These are phyloP conservation scores for Ispidina picta DNA, from an alignment of 2,797 vertebrate species.

Conservation along the genomic window DNA sequence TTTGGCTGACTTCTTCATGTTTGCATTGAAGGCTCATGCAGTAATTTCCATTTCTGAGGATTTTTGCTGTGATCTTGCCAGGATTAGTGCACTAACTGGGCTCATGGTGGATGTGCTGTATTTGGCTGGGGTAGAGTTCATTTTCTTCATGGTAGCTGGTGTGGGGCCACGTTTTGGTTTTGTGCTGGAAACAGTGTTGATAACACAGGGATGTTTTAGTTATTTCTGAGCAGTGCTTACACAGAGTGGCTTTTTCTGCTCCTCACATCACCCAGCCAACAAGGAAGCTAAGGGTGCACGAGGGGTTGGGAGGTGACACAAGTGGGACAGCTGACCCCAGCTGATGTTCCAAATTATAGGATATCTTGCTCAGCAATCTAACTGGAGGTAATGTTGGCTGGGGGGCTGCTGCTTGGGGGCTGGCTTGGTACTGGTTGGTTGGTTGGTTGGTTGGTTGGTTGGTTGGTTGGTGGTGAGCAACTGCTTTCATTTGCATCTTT, in stretches of 20 bases:
- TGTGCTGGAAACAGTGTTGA: background rate
- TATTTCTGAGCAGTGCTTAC: background rate
- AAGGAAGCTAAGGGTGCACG: background rate
- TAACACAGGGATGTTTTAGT: background rate
- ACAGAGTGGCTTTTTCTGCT: background rate
- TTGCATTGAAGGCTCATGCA: background rate
- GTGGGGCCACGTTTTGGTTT: background rate
- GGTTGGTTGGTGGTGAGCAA: background rate
- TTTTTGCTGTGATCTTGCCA: background rate
- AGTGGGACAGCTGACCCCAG: background rate
- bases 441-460: background rate
- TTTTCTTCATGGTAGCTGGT: background rate
- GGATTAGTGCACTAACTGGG: background rate
- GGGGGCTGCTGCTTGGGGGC: background rate
- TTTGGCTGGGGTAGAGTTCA: background rate
- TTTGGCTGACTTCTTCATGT: conserved; percentile 3
- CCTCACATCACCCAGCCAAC: background rate
- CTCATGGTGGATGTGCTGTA: background rate
- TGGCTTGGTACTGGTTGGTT: background rate
- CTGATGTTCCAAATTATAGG: background rate
- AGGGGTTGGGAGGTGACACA: background rate
- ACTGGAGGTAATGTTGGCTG: background rate
- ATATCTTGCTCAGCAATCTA: background rate
- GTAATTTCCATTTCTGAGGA: background rate
- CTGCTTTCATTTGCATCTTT: background rate